These are phyloP conservation scores for Halichoerus grypus DNA, from an alignment of 2,113 vertebrate species.

Conservation along the genomic window DNA sequence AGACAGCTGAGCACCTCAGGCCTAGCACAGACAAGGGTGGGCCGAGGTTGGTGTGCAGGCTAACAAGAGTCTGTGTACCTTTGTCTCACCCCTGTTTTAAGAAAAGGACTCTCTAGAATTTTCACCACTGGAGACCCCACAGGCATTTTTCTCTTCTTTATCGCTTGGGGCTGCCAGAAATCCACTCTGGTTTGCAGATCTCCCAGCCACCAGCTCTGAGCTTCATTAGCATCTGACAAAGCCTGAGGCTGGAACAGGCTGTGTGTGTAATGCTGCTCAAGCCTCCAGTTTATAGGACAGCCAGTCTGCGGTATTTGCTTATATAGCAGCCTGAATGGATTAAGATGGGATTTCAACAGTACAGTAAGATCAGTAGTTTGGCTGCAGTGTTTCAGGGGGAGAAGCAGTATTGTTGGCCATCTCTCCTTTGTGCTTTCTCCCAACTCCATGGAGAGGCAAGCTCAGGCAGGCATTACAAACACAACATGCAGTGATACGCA, in stretches of 20 bases:
- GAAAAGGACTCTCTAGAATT: neutral
- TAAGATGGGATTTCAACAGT: neutral
- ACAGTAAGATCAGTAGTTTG: no score
- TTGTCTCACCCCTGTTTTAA: neutral
- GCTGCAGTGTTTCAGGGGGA: neutral
- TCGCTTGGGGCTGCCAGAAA: neutral
- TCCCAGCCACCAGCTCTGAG: no score
- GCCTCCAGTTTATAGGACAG: neutral
- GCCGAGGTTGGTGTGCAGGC: fast-evolving
- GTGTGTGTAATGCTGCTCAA: no score
- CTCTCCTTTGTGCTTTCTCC: neutral
- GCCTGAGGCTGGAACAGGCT: neutral
- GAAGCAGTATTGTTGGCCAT: fast-evolving
- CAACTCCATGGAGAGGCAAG: neutral
- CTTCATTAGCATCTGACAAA: neutral
- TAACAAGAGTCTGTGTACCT: neutral
- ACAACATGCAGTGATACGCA: neutral
- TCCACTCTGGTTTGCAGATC: neutral
- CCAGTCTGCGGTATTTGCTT: fast-evolving
- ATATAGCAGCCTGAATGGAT: neutral
- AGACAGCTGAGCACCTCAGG: neutral
- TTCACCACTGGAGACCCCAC: neutral
- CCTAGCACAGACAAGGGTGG: no score
- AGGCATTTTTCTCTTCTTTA: neutral
- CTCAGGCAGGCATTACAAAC: neutral